Conservation (phyloP, 92 coral and sea anemone genomes). For the Bergia puertoricense region DNA sequence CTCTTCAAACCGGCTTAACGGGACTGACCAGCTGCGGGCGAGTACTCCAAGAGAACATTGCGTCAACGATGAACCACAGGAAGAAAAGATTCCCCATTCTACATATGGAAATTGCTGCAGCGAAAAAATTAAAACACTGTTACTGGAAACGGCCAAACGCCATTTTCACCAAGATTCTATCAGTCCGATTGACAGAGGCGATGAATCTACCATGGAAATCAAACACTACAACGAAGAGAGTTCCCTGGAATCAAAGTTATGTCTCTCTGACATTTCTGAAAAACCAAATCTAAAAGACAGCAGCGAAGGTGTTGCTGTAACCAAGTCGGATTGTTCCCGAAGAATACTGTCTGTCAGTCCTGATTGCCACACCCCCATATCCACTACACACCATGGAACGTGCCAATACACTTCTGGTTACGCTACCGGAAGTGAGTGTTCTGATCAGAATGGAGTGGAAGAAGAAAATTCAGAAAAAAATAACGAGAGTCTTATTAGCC, state of each 20-base stretch:
- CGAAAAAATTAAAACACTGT: background rate
- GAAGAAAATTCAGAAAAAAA: constrained; percentile 18
- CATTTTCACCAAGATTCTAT: constrained; percentile 5
- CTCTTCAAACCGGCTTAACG: constrained; percentile 1
- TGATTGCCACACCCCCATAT: constrained; percentile 15
- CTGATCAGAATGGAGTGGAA: constrained; percentile 14
- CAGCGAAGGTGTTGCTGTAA: background rate
- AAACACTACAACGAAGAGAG: background rate
- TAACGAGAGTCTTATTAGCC: background rate
- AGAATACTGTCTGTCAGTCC: background rate
- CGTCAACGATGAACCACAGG: background rate
- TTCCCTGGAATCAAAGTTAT: constrained; percentile 10
- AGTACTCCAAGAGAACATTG: constrained; percentile 26
- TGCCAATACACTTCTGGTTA: constrained; percentile 58
- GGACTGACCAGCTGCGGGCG: constrained; percentile 16
- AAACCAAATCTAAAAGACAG: background rate
- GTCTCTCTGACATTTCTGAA: background rate
- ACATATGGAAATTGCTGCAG: background rate
- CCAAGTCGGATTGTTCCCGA: background rate
- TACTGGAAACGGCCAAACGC: constrained; percentile 2
- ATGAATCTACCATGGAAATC: background rate
- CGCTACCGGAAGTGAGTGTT: constrained; percentile 48
- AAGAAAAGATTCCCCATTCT: background rate
- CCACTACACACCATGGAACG: background rate
- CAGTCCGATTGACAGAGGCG: constrained; percentile 32